These are phyloP conservation scores for Lepidurus apus DNA, from an alignment of 1,140 invertebrate species.

Conservation along the genomic window DNA sequence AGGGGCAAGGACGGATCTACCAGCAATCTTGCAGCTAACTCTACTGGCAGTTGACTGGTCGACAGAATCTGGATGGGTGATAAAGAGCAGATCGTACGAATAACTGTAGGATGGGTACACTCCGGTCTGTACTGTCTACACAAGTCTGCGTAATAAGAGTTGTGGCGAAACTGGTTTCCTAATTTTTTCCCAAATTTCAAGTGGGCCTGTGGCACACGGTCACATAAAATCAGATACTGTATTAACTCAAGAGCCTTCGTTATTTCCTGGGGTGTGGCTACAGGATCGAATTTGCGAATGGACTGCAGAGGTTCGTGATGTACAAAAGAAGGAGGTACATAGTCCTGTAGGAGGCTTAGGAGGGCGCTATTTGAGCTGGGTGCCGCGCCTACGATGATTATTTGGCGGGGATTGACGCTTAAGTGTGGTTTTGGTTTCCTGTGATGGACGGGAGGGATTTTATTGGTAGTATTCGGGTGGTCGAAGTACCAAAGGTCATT, in stretches of 20 bases:
- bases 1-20: neutral
- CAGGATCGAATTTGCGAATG: neutral
- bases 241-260: neutral
- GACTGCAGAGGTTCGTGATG: neutral
- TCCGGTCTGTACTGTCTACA: neutral
- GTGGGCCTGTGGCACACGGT: neutral
- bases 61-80: neutral
- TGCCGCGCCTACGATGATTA: neutral
- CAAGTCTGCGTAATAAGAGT: neutral
- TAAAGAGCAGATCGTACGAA: neutral
- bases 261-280: neutral
- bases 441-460: neutral
- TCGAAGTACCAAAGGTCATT: neutral
- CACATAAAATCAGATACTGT: neutral
- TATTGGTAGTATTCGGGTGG: neutral
- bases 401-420: neutral
- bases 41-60: neutral
- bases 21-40: neutral
- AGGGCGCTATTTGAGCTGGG: neutral
- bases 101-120: neutral
- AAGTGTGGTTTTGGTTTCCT: neutral
- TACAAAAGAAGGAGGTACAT: neutral
- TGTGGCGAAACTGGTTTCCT: neutral
- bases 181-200: neutral
- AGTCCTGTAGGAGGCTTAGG: neutral